phyloP scores from a whole-genome alignment of 1,140 invertebrate genomes.

The Calephelis nemesis region DNA sequence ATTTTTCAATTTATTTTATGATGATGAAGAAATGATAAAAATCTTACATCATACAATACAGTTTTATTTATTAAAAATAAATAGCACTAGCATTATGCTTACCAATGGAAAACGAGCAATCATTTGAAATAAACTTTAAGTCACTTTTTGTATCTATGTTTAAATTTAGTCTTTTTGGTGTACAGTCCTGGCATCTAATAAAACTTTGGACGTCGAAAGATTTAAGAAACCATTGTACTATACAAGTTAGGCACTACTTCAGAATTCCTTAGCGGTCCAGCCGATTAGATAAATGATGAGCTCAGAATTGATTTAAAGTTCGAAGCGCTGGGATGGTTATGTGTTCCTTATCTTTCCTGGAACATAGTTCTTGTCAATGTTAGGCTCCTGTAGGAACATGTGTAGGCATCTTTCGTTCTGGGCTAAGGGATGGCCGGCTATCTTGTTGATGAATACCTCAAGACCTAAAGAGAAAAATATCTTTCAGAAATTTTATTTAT shows the following conservation, averaged over 20 bases:
- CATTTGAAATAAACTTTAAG: too few species aligned
- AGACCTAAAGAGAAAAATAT: conserved; percentile 79
- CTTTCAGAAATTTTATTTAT: too few species aligned
- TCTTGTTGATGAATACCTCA: conserved; percentile 99
- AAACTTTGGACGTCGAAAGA: conserved; percentile 5
- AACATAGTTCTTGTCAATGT: conserved; percentile 99
- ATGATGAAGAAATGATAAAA: too few species aligned
- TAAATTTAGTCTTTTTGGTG: background rate
- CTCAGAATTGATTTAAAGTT: conserved; percentile 51
- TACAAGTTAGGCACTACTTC: conserved; percentile 22
- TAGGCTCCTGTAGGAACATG: conserved; percentile 98
- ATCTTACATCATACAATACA: too few species aligned
- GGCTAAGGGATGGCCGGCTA: conserved; percentile 99
- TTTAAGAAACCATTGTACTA: conserved; percentile 18
- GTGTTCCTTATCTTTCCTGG: conserved; percentile 99
- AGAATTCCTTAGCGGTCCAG: conserved; percentile 17
- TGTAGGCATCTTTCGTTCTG: conserved; percentile 99
- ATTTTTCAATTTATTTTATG: too few species aligned
- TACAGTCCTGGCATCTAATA: background rate
- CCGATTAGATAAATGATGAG: conserved; percentile 28
- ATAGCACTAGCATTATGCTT: background rate
- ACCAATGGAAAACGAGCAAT: background rate
- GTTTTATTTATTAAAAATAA: too few species aligned
- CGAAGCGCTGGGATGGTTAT: conserved; percentile 76
- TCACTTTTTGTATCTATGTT: background rate